Base-by-base conservation (phyloP, 2,888 invertebrate genomes). In the Lasioglossum villosulum region DNA sequence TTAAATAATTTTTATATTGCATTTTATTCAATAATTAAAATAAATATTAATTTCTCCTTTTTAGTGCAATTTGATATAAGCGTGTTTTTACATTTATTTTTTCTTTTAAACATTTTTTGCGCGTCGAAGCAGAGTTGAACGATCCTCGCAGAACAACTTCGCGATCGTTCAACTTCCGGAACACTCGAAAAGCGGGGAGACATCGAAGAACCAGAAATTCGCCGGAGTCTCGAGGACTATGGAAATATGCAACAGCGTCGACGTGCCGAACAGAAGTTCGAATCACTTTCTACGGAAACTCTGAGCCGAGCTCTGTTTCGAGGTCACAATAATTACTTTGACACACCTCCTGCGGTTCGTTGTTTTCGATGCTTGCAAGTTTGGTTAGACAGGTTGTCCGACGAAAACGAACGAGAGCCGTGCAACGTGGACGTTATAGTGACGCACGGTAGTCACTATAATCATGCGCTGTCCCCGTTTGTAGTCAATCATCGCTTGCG, bases 291-390 rank as follows among this genome's bases (percentile, higher is more conserved):
- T 27, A 34, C 68, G 68, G 37, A 37, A 68, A 68, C 37, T 68
- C 68, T 8, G 48, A 10, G 48, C 23, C 37, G 68, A 68, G 37
- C 30, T 16, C 68, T 30, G 34, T 37, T 34, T 37, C 23, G 23
- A 68, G 68, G 68, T 68, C 68, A 37, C 71, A 45, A 45, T 27
- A 71, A 71, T 72, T 68, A 68, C 68, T 34, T 30, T 48, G 72
- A 68, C 72, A 71, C 42, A 45, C 8, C 45, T 48, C 16, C 37
- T 16, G 0, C 23, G 6, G 27, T 48, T 23, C 48, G 23, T 68
- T 68, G 68, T 37, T 68, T 68, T 37, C 34, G 34, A 37, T 23
- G 34, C 30, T 63, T 1, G 63, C 63, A 27, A 30, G 4, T 27
- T 56, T 2, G 27, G 63, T 30, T 63, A 16, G 14, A 63, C 63